phyloP scores from a whole-genome alignment of 2,888 invertebrate species.

The Malachius bipustulatus region DNA sequence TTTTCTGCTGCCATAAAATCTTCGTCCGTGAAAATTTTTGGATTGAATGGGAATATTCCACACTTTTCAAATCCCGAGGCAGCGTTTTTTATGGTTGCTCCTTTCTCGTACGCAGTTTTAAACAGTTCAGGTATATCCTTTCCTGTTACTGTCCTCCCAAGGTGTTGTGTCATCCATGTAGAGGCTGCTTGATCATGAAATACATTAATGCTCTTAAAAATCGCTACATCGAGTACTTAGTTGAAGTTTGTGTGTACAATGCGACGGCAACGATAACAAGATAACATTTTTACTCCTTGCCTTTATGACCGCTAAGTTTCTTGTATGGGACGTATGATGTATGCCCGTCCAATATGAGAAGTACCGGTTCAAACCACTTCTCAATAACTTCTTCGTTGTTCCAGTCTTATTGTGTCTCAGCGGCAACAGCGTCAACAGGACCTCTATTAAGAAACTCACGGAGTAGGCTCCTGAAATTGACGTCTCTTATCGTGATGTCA shows the following conservation, averaged over 20 bases:
- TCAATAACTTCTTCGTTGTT: neutral
- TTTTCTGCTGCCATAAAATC: conserved; percentile 1
- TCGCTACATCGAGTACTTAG: too few relatives aligned
- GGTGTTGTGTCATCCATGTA: conserved; percentile 1
- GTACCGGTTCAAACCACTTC: neutral
- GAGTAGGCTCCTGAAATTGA: too few relatives aligned
- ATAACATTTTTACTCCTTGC: conserved; percentile 3
- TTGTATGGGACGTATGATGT: neutral
- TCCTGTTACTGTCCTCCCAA: conserved; percentile 1
- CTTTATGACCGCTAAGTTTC: neutral
- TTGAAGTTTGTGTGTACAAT: conserved; percentile 1
- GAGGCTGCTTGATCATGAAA: too few relatives aligned
- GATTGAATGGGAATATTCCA: conserved; percentile 3
- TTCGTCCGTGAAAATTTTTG: neutral
- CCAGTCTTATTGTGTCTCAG: neutral
- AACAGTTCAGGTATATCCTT: conserved; percentile 1
- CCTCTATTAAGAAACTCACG: conserved; percentile 1
- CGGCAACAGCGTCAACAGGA: conserved; percentile 1
- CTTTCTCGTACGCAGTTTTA: neutral
- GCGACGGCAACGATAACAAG: neutral
- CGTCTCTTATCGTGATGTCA: too few relatives aligned
- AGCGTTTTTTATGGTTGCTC: neutral
- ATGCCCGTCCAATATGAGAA: conserved; percentile 3
- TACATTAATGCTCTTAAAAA: too few relatives aligned
- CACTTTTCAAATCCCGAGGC: neutral